Conservation (phyloP, 2,888 invertebrate species). For the Catonia carolina region DNA sequence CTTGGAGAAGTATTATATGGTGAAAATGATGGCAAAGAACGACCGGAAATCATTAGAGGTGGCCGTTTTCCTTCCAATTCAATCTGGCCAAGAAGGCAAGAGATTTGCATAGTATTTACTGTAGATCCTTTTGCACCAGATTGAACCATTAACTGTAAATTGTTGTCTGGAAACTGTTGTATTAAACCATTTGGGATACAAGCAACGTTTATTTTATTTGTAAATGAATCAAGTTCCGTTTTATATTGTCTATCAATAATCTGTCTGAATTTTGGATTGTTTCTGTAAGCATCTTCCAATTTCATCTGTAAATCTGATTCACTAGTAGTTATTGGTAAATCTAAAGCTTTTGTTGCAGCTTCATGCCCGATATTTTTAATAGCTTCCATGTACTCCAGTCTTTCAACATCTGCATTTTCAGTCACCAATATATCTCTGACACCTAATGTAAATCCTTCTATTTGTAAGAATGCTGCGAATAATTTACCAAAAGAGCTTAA, state of each 20-base stretch:
- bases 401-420: constrained; percentile 60
- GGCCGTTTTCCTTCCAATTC: constrained; percentile 97
- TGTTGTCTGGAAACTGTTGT: constrained; percentile 86
- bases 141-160: constrained; percentile 96
- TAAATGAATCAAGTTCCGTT: constrained; percentile 67
- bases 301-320: constrained; percentile 55
- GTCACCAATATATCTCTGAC: constrained; percentile 89
- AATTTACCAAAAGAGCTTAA: constrained; percentile 86
- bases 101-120: constrained; percentile 98
- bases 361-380: constrained; percentile 56
- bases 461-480: constrained; percentile 84
- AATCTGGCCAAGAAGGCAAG: constrained; percentile 94
- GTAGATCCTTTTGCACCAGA: constrained; percentile 97
- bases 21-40: constrained; percentile 85
- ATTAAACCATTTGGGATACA: constrained; percentile 81
- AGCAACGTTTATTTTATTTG: constrained; percentile 81
- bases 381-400: constrained; percentile 60
- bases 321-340: constrained; percentile 53
- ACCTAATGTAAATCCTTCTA: constrained; percentile 89
- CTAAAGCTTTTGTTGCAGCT: constrained; percentile 63
- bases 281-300: constrained; percentile 61
- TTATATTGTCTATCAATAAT: constrained; percentile 81
- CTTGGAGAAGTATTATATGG: constrained; percentile 81
- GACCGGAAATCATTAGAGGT: constrained; percentile 88
- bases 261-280: constrained; percentile 68